Conservation (phyloP, 2,113 vertebrate species). For the Promerops cafer region DNA sequence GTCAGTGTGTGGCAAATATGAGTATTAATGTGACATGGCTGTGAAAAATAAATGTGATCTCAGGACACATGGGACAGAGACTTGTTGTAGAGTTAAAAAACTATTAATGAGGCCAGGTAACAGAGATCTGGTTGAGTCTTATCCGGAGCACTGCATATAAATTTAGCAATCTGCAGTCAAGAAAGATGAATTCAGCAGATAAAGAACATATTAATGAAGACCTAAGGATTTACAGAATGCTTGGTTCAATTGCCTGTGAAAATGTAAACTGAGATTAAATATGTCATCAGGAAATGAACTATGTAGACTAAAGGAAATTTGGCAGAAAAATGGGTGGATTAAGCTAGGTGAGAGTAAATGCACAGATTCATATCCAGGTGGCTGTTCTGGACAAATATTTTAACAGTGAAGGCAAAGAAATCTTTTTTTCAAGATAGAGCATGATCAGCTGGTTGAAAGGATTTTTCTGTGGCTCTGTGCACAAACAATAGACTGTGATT, state of each 20-base stretch:
- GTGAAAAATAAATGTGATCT: not conserved
- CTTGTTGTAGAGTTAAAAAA: not conserved
- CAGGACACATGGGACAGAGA: not conserved
- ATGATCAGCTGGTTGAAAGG: not conserved
- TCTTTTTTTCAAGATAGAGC: not conserved
- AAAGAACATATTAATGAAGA: not conserved
- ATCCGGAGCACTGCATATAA: not conserved
- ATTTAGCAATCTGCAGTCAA: not conserved
- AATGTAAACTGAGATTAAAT: not conserved
- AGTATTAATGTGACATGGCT: not conserved
- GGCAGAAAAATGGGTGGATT: not conserved
- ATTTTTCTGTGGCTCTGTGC: not conserved
- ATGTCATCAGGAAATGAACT: not conserved
- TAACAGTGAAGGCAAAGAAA: not conserved
- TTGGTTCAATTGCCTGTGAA: not conserved
- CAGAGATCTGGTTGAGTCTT: not conserved
- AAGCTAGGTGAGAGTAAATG: not conserved
- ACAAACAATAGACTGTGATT: not conserved
- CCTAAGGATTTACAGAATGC: not conserved
- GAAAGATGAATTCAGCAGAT: not conserved
- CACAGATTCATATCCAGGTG: not conserved
- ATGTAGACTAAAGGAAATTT: not conserved
- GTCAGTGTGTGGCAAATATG: not conserved
- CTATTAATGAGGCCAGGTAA: not conserved
- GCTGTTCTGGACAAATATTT: not conserved